phyloP scores from a whole-genome alignment of 2,888 invertebrate genomes.

The Leucophenga montana region DNA sequence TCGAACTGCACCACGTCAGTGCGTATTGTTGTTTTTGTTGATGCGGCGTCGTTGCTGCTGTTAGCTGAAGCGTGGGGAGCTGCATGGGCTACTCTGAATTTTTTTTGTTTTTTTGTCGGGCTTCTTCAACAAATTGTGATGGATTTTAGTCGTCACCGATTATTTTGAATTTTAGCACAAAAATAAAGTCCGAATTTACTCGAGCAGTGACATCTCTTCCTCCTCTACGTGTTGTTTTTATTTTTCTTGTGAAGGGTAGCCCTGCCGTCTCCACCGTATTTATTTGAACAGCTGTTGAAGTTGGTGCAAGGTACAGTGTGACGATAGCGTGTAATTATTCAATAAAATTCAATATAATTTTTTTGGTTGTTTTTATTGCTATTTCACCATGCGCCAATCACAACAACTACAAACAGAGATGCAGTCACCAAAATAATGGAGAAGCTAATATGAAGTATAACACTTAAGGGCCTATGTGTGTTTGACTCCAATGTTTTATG shows the following conservation, averaged over 20 bases:
- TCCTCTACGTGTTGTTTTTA: not conserved
- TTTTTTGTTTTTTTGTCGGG: not conserved
- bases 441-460: too few species aligned
- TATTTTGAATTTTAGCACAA: not conserved
- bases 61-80: not conserved
- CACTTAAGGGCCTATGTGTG: too few species aligned
- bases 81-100: not conserved
- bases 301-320: too few species aligned
- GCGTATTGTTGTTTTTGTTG: not conserved
- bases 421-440: too few species aligned
- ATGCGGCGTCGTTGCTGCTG: not conserved
- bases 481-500: too few species aligned
- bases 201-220: not conserved
- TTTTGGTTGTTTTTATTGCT: too few species aligned
- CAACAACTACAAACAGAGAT: too few species aligned
- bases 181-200: not conserved
- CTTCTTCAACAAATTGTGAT: not conserved
- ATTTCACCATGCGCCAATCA: too few species aligned
- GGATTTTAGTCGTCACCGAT: not conserved
- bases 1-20: conserved; percentile 17
- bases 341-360: too few species aligned
- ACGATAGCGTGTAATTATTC: too few species aligned
- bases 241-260: not conserved
- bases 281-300: too few species aligned
- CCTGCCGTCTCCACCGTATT: too few species aligned